Evolutionary conservation across 2,888 invertebrate species (phyloP).

Genomic region (Cylindroiulus punctatus): DNA sequence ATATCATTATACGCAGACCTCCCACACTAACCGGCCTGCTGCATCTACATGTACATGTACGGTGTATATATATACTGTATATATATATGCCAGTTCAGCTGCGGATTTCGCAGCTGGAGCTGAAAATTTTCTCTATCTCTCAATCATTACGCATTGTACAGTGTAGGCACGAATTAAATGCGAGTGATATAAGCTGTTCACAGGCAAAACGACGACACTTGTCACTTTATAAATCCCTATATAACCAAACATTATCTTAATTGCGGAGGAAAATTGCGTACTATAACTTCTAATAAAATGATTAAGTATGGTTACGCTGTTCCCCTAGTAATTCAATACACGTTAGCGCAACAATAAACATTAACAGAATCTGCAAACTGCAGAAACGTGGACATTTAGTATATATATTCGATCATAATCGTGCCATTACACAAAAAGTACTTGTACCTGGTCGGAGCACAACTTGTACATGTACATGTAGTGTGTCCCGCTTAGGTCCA

Average conservation of each 20-base stretch:
- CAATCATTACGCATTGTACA: slow-evolving; percentile 34
- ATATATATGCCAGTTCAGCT: neutral
- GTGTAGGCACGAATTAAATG: slow-evolving; percentile 4
- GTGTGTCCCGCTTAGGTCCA: too few species aligned
- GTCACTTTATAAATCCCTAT: slow-evolving; percentile 51
- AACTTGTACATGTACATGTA: too few species aligned
- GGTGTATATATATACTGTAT: neutral
- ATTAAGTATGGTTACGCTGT: neutral
- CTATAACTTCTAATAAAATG: slow-evolving; percentile 24
- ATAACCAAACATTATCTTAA: slow-evolving; percentile 46
- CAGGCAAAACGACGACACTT: slow-evolving; percentile 47
- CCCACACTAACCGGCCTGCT: too few species aligned
- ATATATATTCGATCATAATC: too few species aligned
- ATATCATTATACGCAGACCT: slow-evolving; percentile 33
- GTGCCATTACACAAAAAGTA: too few species aligned
- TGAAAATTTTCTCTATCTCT: neutral
- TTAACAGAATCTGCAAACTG: neutral
- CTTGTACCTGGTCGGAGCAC: too few species aligned
- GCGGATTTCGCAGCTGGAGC: slow-evolving; percentile 39
- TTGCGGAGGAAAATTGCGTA: neutral
- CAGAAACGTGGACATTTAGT: too few species aligned
- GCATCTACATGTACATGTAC: too few species aligned
- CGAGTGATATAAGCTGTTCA: slow-evolving; percentile 45
- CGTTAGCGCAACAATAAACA: neutral
- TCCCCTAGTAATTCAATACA: neutral